These are phyloP conservation scores for Lycopodina hypogea DNA, from an alignment of 37 sponge, comb jelly and placozoan genomes.

Conservation along the genomic window DNA sequence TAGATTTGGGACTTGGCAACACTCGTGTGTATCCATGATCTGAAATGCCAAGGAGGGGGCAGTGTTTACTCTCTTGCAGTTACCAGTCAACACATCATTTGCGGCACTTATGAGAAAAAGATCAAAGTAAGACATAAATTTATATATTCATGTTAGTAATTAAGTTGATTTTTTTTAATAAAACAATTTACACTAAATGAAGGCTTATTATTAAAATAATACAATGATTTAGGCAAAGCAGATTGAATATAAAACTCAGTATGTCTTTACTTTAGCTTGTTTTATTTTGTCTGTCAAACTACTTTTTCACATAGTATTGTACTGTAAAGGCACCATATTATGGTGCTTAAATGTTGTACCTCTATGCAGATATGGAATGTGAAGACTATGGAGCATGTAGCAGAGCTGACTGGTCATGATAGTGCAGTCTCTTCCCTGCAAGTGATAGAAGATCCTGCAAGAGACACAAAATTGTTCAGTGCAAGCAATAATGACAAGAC, in stretches of 20 bases:
- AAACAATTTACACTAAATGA: too few relatives aligned
- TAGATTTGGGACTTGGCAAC: constrained; percentile 82
- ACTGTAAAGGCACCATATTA: too few relatives aligned
- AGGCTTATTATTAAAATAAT: too few relatives aligned
- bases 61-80: constrained; percentile 94
- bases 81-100: constrained; percentile 84
- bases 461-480: constrained; percentile 76
- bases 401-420: constrained; percentile 68
- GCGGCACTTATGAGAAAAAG: constrained; percentile 93
- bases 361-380: constrained; percentile 80
- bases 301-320: too few relatives aligned
- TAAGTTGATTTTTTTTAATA: too few relatives aligned
- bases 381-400: constrained; percentile 49
- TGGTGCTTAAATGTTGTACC: too few relatives aligned
- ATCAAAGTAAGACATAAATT: constrained; percentile 61
- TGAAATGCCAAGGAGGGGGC: constrained; percentile 81
- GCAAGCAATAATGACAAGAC: constrained; percentile 92
- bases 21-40: constrained; percentile 71
- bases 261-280: too few relatives aligned
- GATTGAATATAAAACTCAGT: too few relatives aligned
- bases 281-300: too few relatives aligned
- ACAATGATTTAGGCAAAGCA: too few relatives aligned
- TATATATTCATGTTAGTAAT: too few relatives aligned
- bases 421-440: constrained; percentile 82
- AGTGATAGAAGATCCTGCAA: constrained; percentile 68